Evolutionary conservation across 1,140 invertebrate genomes (phyloP).

Genomic region (Platyscapa corneri): DNA sequence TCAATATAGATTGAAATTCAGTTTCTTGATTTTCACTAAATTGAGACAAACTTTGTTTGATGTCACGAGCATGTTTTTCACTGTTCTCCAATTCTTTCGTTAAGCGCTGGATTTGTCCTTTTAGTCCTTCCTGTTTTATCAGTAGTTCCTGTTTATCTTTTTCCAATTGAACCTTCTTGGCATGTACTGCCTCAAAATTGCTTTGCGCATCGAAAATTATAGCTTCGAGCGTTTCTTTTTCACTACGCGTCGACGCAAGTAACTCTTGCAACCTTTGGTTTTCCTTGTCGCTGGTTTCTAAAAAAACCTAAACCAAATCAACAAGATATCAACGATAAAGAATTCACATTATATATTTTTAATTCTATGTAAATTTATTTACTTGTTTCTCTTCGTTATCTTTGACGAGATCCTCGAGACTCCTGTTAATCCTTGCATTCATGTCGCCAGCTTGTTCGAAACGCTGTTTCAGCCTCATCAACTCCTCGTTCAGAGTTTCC

Average conservation of each 20-base stretch:
- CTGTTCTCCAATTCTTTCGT: constrained; percentile 84
- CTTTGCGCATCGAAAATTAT: constrained; percentile 87
- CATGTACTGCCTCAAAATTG: constrained; percentile 83
- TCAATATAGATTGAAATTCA: constrained; percentile 84
- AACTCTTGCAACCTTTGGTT: constrained; percentile 84
- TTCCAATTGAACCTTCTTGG: constrained; percentile 82
- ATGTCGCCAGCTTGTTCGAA: constrained; percentile 86
- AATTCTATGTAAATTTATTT: constrained; percentile 44
- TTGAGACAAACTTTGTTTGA: constrained; percentile 81
- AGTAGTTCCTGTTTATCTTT: constrained; percentile 84
- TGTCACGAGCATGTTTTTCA: constrained; percentile 84
- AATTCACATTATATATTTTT: no score
- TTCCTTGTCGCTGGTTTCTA: constrained; percentile 87
- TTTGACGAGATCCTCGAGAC: constrained; percentile 86
- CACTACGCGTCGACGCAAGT: constrained; percentile 82
- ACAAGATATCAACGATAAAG: background rate
- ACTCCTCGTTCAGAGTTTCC: constrained; percentile 84
- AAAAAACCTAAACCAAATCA: constrained; percentile 75
- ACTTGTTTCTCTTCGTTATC: constrained; percentile 88
- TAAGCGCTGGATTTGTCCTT: constrained; percentile 79
- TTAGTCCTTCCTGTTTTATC: constrained; percentile 84
- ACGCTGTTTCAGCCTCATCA: constrained; percentile 82
- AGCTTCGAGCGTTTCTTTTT: constrained; percentile 88
- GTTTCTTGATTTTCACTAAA: constrained; percentile 83
- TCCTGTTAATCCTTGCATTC: constrained; percentile 84